Base-by-base conservation (phyloP, 2,888 invertebrate genomes). In the Baccha elongata region DNA sequence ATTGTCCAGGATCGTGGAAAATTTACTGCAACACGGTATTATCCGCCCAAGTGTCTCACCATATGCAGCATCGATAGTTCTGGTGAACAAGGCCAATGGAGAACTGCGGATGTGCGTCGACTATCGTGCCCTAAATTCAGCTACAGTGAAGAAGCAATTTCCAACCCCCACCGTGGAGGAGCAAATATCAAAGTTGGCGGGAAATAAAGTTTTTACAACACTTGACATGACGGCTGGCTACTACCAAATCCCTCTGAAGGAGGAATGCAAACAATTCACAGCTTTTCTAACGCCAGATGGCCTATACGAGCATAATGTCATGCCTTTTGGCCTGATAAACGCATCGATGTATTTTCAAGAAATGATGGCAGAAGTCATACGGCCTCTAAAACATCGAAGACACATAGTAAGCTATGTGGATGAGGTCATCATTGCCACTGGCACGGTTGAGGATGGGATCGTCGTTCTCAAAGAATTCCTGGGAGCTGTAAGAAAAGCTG, bases 151-250 rank as follows among this genome's bases (percentile, higher is more conserved):
- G 65, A 71, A 55, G 10, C 79, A 84, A 1, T 84, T 53, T 35
- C 81, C 84, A 2, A 84, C 83, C 79, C 84, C 84, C 0, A 67
- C 44, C 1, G 71, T 86, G n/a, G 80, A 85, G 17, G 84, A 85
- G 8, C 81, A 79, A 26, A 53, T 86, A n/a, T 73, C 85, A 50
- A 62, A 29, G 62, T 55, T 55, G 40, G 53, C 46, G 4, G 86
- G 87, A 1, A 85, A 85, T 26, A 79, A 65, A 42, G 86, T 85
- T 67, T 90, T 86, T 58, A 87, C 88, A 2, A 85, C 78, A 2
- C 62, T 89, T 2, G 88, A 89, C 74, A 79, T 88, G 67, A 84
- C 85, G 5, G 78, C n/a, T n/a, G n/a, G n/a, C n/a, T n/a, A n/a
- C n/a, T n/a, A n/a, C n/a, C n/a, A n/a, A n/a, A n/a, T n/a, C n/a